A percentile compares a stretch with the other conserved stretches of the same genome.
Evolutionary conservation across 2,113 vertebrate species (phyloP).

Genomic region (Brachirus orientalis): DNA sequence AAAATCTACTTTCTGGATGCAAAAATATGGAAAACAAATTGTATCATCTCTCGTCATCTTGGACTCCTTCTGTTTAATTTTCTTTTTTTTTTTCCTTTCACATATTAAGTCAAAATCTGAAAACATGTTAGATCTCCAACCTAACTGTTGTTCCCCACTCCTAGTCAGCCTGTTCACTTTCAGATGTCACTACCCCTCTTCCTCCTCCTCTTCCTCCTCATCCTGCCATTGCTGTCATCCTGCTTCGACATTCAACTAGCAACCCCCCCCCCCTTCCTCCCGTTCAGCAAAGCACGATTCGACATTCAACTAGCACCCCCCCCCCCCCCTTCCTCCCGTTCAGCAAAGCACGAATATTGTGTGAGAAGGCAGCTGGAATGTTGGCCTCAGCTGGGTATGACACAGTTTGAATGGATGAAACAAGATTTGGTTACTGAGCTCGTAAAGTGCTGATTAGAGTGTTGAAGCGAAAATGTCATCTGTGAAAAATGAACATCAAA

Average conservation of each 20-base stretch:
- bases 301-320: slow-evolving; percentile 66
- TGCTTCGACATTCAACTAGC: slow-evolving; percentile 70
- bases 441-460: slow-evolving; percentile 54
- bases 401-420: slow-evolving; percentile 53
- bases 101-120: slow-evolving; percentile 4
- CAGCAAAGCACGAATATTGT: slow-evolving; percentile 59
- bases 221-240: slow-evolving; percentile 68
- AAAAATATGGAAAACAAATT: background rate
- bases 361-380: slow-evolving; percentile 44
- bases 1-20: slow-evolving; percentile 12
- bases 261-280: slow-evolving; percentile 49
- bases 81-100: background rate
- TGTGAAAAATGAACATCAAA: slow-evolving; percentile 48
- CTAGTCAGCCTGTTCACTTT: slow-evolving; percentile 51
- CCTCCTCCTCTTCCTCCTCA: slow-evolving; percentile 47
- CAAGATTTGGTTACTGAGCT: slow-evolving; percentile 45
- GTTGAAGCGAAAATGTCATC: slow-evolving; percentile 51
- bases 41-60: background rate
- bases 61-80: no score
- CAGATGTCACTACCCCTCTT: slow-evolving; percentile 38
- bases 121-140: no score
- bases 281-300: slow-evolving; percentile 64
- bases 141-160: slow-evolving; percentile 42
- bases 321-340: slow-evolving; percentile 34
- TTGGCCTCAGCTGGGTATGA: slow-evolving; percentile 18